These are phyloP conservation scores for Clarias laeviceps DNA, from an alignment of 2,797 vertebrate genomes.

Conservation along the genomic window DNA sequence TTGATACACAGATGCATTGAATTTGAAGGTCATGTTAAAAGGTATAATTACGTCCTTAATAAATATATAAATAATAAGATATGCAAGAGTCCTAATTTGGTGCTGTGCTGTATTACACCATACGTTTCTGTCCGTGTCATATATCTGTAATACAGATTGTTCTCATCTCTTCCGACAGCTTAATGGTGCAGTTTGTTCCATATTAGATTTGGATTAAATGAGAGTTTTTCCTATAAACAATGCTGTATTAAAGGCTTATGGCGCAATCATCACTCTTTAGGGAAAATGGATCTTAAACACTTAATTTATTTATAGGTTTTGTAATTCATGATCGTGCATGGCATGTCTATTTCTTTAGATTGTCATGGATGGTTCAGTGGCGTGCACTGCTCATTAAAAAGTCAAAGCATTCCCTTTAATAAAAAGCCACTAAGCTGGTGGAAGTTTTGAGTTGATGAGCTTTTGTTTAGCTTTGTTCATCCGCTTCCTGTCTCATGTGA, in stretches of 20 bases:
- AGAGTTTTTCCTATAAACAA: background rate
- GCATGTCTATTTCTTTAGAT: background rate
- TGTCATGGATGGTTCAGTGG: background rate
- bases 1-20: background rate
- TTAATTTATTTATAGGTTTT: background rate
- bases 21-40: background rate
- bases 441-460: background rate
- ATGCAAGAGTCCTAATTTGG: background rate
- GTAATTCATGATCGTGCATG: background rate
- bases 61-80: background rate
- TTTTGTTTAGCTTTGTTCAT: background rate
- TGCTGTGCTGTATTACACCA: background rate
- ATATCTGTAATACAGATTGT: background rate
- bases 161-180: background rate
- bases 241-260: background rate
- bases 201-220: background rate
- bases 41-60: background rate
- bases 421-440: background rate
- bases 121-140: background rate
- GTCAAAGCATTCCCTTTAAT: background rate
- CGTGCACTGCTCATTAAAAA: background rate
- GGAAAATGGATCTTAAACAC: background rate
- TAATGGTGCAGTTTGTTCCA: background rate
- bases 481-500: background rate
- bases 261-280: background rate